Base-by-base conservation (phyloP, 2,797 vertebrate species). In the Acipenser transmontanus region DNA sequence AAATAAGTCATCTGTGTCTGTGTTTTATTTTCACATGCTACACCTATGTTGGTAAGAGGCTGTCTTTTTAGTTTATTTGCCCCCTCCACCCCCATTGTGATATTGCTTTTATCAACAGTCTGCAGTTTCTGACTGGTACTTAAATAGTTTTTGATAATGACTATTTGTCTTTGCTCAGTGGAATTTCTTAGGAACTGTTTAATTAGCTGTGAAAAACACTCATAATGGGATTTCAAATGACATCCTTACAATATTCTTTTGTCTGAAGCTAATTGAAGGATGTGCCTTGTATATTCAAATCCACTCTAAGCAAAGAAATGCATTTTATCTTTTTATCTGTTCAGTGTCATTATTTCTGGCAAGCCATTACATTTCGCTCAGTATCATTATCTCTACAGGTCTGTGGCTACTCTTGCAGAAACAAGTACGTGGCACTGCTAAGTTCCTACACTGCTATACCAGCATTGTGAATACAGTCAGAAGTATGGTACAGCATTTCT, bases 231-330 rank as follows among this genome's bases (percentile, higher is more conserved):
- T 61, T 61, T 61, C 60, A 61, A 34, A 61, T 61, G 47, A 57
- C 47, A 47, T 61, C 47, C 10, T 34, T 47, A 47, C 4, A 47
- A 6, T 14, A 61, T 47, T 17, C 17, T 34, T 61, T 61, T 20
- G 11, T 34, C 13, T 54, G 34, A 61, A 61, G 17, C 60, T 61
- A 61, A 61, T 61, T 61, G 17, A 61, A 61, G 6, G n/a, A 20
- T 61, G 4, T 61, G 60, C 17, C 34, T 47, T 61, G 60, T 61
- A 61, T 34, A 34, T 61, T 47, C 7, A 57, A 57, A 11, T 61
- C 60, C 14, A 7, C 34, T 20, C 14, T 47, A 17, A n/a, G 9
- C 9, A 57, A 20, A 34, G 34, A 61, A 61, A 61, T 2, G 8
- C 8, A 7, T 4, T 60, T 60, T 20, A 10, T 60, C 17, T 34